Percentiles rank a stretch among this genome's conserved stretches.
Conservation (phyloP, 2,113 vertebrate species). For the Embiotoca jacksoni region DNA sequence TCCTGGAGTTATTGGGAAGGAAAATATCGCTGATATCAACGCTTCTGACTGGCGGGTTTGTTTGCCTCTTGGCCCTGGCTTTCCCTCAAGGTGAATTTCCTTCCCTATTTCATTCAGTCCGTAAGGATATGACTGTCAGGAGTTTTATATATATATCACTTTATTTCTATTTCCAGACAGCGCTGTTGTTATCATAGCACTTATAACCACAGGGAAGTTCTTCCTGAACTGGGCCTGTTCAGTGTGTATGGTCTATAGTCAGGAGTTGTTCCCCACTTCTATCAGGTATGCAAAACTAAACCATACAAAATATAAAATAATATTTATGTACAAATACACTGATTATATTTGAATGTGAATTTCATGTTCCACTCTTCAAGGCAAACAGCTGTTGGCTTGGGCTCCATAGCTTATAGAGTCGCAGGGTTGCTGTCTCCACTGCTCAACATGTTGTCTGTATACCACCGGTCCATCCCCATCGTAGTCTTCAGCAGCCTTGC, state of each 20-base stretch:
- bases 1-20: constrained; percentile 72
- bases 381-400: constrained; percentile 84
- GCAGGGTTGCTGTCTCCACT: constrained; percentile 80
- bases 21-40: constrained; percentile 63
- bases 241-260: constrained; percentile 71
- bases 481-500: constrained; percentile 77
- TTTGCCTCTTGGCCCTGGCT: constrained; percentile 68
- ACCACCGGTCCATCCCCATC: constrained; percentile 75
- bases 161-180: constrained; percentile 45
- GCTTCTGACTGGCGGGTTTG: constrained; percentile 30
- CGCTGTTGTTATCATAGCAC: constrained; percentile 48
- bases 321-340: neutral
- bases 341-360: neutral
- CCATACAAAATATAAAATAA: neutral
- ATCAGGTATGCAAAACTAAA: constrained; percentile 60
- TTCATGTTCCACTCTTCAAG: constrained; percentile 59
- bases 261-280: constrained; percentile 81
- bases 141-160: no score
- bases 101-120: neutral
- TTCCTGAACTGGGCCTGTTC: constrained; percentile 66
- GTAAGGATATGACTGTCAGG: neutral
- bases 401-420: constrained; percentile 66
- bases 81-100: constrained; percentile 75
- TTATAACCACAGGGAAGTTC: constrained; percentile 71
- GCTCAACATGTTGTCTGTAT: constrained; percentile 75